Base-by-base conservation (phyloP, 2,888 invertebrate species). In the Pyrrhosoma nymphula region DNA sequence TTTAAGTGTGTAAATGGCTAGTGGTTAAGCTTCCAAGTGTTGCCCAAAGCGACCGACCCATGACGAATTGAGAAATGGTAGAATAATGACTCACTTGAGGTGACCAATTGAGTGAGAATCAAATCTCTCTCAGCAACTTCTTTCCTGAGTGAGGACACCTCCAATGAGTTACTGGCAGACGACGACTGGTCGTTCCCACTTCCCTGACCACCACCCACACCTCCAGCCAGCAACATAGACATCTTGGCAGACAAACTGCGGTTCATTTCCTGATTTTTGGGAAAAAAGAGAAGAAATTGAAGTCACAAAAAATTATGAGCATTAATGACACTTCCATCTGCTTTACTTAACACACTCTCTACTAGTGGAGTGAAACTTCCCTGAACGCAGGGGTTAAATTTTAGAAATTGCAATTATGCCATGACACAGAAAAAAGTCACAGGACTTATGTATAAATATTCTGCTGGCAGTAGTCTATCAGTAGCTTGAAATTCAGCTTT, bases 81-180 rank as follows among this genome's bases (percentile, higher is more conserved):
- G n/a, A n/a, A 1, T 60, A 14, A 35, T 35, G 95, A 75, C 39
- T 60, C 35, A 93, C 93, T 93, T 93, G 97, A 98, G 97, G 97
- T 99, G 96, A 99, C 98, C 95, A 99, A 98, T 97, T 99, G 99
- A 55, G 99, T 98, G 96, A 99, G 98, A 89, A 99, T 97, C 96
- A 98, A 97, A 97, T 99, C 99, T 96, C 98, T 97, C 97, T 98
- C 98, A 96, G 98, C 98, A 96, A 98, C 96, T 96, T 98, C 98
- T 96, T 98, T 98, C 95, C 98, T 97, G 96, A 98, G 97, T 23
- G 96, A 95, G 69, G 96, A 96, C 1, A 96, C 95, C 69, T 95
- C 95, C 18, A 89, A 47, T 2, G 93, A 93, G 39, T 47, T 35
- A 47, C 69, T 93, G 12, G 93, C 82, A 4, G 95, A 95, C 1